Conservation (phyloP, 2,113 vertebrate species). For the Dicrurus megarhynchus region DNA sequence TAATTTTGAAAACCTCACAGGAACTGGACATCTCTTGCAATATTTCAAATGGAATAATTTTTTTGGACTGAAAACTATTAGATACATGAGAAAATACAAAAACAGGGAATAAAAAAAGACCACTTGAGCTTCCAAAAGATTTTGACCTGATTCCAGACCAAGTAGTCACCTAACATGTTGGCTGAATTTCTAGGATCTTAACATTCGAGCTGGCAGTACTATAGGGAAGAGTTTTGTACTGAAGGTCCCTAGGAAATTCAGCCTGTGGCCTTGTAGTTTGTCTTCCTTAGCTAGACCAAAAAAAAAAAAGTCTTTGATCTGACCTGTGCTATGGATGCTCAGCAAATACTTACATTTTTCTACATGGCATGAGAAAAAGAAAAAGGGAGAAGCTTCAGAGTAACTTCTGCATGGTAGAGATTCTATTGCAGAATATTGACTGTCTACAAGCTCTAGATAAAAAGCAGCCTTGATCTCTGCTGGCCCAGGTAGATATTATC, state of each 20-base stretch:
- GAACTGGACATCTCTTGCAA: background rate
- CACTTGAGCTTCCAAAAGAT: background rate
- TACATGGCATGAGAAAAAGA: background rate
- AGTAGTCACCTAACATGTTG: background rate
- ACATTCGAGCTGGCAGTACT: background rate
- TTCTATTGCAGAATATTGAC: background rate
- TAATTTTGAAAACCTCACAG: background rate
- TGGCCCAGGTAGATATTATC: background rate
- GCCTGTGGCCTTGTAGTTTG: background rate
- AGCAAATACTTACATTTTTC: background rate
- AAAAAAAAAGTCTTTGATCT: background rate
- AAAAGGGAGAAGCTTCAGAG: background rate
- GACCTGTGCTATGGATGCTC: background rate
- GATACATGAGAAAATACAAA: background rate
- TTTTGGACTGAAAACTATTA: background rate
- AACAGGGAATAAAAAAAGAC: background rate
- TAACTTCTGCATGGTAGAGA: background rate
- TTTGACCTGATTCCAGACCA: background rate
- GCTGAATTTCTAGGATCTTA: background rate
- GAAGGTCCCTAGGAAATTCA: background rate
- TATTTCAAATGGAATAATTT: background rate
- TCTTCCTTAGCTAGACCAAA: background rate
- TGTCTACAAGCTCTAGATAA: background rate
- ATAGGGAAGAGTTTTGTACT: background rate
- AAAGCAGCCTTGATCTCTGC: background rate